Evolutionary conservation across 2,888 invertebrate species (phyloP), one percentile per base, ranked within the genome.

Genomic region (Alviniconcha strummeri): DNA sequence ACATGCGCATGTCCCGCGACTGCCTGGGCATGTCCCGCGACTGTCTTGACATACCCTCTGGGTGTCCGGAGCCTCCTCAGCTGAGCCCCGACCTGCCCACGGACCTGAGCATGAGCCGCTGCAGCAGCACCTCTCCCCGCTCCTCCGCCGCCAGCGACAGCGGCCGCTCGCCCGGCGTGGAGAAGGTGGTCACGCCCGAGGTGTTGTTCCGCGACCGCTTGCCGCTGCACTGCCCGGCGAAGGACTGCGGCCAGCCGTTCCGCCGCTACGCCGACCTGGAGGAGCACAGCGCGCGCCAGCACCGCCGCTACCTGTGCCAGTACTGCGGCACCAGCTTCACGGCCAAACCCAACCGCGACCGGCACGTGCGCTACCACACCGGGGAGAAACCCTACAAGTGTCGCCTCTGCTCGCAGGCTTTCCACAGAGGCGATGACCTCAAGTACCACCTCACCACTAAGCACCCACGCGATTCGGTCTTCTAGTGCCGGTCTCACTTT

Each of bases 351-450:
- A 93, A 93, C 85, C 88, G 93, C 19, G 92, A 93, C 83, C 90
- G 93, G 1, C 93, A 93, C 85, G 90, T 92, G 19, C 91, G 93
- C 56, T 91, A 92, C 82, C 93, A 93, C 87, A 93, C 93, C 0
- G 93, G 93, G 0, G 92, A 91, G 54, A 90, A 91, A 15, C 93
- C 93, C 0, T 92, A 91, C 86, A 88, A 87, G 80, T 92, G 91
- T 85, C 89, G 90, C n/a, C 85, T 91, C 13, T 91, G 91, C 83
- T 80, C 83, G 3, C 86, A 88, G 72, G 88, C 90, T 13, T 91
- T 91, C 82, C 89, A 90, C 85, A 85, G 91, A 2, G 91, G 91
- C 0, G 91, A 91, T 78, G 91, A 91, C 84, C 87, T 91, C 19
- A 90, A 91, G 82, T 91, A 91, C 83, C 91, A 91, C 85, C 88